These are phyloP conservation scores for Sepioteuthis lessoniana DNA, from an alignment of 2,888 invertebrate genomes.

Conservation along the genomic window DNA sequence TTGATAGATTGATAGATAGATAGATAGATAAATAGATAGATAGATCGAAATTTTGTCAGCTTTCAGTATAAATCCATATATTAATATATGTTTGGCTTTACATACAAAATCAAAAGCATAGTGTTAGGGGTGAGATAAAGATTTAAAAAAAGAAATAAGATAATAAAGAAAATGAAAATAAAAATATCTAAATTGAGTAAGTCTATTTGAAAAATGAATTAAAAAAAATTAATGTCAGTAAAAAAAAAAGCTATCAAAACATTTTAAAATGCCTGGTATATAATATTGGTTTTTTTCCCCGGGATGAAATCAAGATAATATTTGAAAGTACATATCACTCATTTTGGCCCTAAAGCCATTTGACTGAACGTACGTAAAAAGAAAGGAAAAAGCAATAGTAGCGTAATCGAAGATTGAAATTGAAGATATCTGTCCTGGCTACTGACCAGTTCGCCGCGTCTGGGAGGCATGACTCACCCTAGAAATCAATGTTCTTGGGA, in stretches of 20 bases:
- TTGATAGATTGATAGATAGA: no score
- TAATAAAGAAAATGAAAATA: no score
- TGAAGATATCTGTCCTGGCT: slow-evolving; percentile 21
- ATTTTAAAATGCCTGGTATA: neutral
- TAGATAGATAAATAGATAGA: no score
- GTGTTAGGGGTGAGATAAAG: no score
- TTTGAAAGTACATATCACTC: neutral
- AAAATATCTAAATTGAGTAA: no score
- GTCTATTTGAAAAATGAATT: no score
- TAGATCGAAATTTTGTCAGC: no score
- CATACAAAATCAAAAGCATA: no score
- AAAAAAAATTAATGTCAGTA: no score
- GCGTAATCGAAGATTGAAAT: neutral
- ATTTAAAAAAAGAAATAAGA: no score
- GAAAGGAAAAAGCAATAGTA: neutral
- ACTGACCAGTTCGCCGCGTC: neutral
- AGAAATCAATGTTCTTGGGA: neutral
- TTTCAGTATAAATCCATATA: no score
- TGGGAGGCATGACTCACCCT: slow-evolving; percentile 6
- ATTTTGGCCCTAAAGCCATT: neutral
- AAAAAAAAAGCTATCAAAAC: neutral
- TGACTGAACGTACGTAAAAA: slow-evolving; percentile 4
- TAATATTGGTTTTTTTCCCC: neutral
- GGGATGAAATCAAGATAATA: neutral
- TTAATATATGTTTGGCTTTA: no score